Evolutionary conservation across 2,888 invertebrate genomes (phyloP), one percentile per base, ranked within the genome.

Genomic region (Caenorhabditis sulstoni): DNA sequence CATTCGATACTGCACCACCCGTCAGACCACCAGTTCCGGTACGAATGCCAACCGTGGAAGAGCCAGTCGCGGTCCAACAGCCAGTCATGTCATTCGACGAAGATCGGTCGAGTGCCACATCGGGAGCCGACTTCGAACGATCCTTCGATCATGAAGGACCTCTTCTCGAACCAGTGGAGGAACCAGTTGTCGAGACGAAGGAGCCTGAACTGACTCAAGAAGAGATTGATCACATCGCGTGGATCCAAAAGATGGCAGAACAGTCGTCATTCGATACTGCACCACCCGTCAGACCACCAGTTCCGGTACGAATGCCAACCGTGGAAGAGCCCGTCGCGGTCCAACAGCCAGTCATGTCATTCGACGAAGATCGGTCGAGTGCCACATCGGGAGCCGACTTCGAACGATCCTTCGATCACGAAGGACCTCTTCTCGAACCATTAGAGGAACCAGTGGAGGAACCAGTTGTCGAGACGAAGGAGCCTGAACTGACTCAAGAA

Each of bases 401-500:
- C 22, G 64, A 57, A 12, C 16, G 57, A 37, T 79, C 79, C 14
- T 79, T 73, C 47, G 71, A 68, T 12, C 50, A 65, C 11, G 64
- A 53, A 3, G 61, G 23, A 44, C 23, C 29, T 12, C 45, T 29
- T 29, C 29, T 29, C 4, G 29, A 29, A 7, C 29, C 29, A 29
- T 3, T 29, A 7, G 29, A 7, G 29, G 29, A 29, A 7, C 29
- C 29, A 29, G 29, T 29, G 29, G 29, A 7, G 7, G 29, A 29
- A 35, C 35, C 49, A 8, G 9, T 39, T 12, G 14, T 37, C 35
- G 20, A 62, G 20, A 20, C 47, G 22, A 41, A 41, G 14, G 41
- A 41, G 11, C 41, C 41, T 3, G 61, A 50, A 49, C 55, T 81
- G 50, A 81, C 81, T 39, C 70, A 76, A 45, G 81, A 82, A 71